Conservation (phyloP, 2,888 invertebrate species). For the Nephrotoma guestfalica region DNA sequence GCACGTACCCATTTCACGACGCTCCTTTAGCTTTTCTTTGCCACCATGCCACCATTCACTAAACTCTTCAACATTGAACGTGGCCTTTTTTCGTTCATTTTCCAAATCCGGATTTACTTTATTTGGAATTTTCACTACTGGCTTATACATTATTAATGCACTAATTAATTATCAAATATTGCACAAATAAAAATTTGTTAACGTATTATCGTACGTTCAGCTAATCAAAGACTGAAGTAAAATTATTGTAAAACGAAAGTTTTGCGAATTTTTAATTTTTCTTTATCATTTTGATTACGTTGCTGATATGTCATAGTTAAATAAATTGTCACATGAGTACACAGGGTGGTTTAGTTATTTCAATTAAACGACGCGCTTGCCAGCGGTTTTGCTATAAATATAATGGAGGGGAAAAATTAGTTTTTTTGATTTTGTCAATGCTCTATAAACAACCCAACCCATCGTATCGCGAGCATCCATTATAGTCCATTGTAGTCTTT, state of each 20-base stretch:
- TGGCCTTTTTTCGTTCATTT: slow-evolving; percentile 57
- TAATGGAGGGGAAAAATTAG: too few species aligned
- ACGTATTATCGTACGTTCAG: neutral
- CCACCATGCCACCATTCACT: slow-evolving; percentile 68
- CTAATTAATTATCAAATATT: neutral
- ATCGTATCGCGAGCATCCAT: too few species aligned
- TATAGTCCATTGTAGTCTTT: too few species aligned
- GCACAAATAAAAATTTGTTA: neutral
- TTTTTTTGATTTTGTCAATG: too few species aligned
- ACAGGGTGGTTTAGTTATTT: neutral
- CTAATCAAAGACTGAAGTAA: neutral
- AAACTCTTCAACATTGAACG: slow-evolving; percentile 59
- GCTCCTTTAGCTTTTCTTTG: slow-evolving; percentile 50
- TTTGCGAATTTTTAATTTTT: neutral
- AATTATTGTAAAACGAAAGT: neutral
- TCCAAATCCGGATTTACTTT: slow-evolving; percentile 52
- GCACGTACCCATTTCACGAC: slow-evolving; percentile 33
- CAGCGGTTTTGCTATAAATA: too few species aligned
- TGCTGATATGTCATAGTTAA: neutral
- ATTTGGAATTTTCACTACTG: neutral
- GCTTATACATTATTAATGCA: neutral
- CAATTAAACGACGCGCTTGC: too few species aligned
- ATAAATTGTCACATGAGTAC: neutral
- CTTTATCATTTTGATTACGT: neutral
- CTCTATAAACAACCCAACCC: too few species aligned